Conservation (phyloP, 2,888 invertebrate genomes). For the Epirrhoe alternata region DNA sequence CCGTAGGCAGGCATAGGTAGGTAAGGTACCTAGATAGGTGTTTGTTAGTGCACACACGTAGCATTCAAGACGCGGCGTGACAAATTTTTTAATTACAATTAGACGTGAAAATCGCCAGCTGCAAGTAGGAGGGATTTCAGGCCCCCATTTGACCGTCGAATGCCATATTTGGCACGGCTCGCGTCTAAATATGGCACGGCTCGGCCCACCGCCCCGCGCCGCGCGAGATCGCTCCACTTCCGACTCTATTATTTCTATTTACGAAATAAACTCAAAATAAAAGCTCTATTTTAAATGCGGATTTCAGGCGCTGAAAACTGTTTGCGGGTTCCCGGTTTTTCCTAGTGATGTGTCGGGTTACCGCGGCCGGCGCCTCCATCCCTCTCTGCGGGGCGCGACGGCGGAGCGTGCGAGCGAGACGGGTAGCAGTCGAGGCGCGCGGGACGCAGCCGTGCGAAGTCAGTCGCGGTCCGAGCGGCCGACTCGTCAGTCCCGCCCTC, state of each 20-base stretch:
- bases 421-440: constrained; percentile 78
- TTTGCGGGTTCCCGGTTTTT: constrained; percentile 80
- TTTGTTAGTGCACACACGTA: constrained; percentile 47
- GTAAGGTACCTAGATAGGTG: constrained; percentile 17
- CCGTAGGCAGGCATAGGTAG: constrained; percentile 36
- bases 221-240: constrained; percentile 73
- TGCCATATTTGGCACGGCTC: constrained; percentile 92
- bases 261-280: constrained; percentile 85
- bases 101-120: constrained; percentile 83
- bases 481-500: constrained; percentile 84
- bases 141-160: constrained; percentile 91
- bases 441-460: constrained; percentile 79
- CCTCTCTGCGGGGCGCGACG: constrained; percentile 54
- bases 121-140: constrained; percentile 90
- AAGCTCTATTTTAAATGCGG: constrained; percentile 83
- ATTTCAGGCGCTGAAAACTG: constrained; percentile 80
- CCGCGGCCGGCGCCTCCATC: constrained; percentile 63
- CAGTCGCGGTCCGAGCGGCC: constrained; percentile 86
- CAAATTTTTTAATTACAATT: constrained; percentile 81
- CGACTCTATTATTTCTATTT: constrained; percentile 85
- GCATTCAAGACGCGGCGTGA: constrained; percentile 72
- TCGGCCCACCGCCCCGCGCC: constrained; percentile 83
- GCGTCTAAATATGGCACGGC: constrained; percentile 93
- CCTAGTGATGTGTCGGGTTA: constrained; percentile 84
- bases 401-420: constrained; percentile 61